Conservation (phyloP, 1,140 invertebrate species). For the Calephelis virginiensis region DNA sequence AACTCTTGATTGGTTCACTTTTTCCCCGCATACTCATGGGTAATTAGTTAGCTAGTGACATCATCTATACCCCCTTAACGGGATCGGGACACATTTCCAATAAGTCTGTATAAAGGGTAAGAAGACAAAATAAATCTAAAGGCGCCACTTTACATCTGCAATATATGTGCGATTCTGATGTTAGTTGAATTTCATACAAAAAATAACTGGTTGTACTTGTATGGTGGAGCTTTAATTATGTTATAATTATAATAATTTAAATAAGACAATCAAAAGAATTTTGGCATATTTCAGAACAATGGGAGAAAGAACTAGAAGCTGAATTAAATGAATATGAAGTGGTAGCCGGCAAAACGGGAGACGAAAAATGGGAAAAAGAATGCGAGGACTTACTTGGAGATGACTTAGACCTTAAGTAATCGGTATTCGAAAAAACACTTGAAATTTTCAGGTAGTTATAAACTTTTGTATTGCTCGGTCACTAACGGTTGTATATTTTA, state of each 20-base stretch:
- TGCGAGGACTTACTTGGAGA: constrained; percentile 71
- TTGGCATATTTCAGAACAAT: constrained; percentile 85
- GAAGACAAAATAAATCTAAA: constrained; percentile 5
- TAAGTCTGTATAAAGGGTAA: neutral
- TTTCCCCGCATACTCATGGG: no score
- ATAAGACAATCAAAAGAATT: neutral
- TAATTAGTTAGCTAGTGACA: no score
- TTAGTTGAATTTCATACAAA: no score
- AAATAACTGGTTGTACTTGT: neutral
- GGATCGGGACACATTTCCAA: no score
- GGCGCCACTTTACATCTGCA: neutral
- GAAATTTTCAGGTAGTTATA: neutral
- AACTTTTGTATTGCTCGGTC: neutral
- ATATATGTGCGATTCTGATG: neutral
- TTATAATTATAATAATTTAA: neutral
- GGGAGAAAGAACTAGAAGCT: constrained; percentile 94
- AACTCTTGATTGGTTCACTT: no score
- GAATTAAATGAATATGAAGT: constrained; percentile 96
- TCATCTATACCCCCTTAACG: no score
- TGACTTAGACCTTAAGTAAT: constrained; percentile 72
- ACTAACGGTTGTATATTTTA: no score
- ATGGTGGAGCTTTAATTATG: neutral
- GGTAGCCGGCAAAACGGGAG: constrained; percentile 80
- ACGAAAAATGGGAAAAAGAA: constrained; percentile 76
- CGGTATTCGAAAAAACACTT: neutral